Conservation (phyloP, 2,888 invertebrate genomes). For the Callinectes sapidus region DNA sequence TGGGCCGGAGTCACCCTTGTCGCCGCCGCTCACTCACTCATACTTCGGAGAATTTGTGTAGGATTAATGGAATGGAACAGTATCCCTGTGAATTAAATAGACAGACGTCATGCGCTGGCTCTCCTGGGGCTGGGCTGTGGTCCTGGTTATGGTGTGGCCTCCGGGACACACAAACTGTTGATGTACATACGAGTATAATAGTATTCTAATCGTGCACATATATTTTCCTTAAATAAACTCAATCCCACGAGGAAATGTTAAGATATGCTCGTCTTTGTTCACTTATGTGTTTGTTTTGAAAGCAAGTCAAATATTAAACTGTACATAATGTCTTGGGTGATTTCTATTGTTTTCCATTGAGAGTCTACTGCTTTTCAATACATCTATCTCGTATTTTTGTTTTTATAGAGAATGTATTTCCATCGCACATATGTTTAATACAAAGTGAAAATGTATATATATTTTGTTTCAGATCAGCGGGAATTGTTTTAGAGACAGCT, state of each 20-base stretch:
- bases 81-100: not conserved
- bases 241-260: not conserved
- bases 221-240: slow-evolving; percentile 8
- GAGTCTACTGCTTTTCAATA: not conserved
- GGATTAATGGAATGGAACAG: not conserved
- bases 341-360: not conserved
- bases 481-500: too few relatives aligned
- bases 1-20: slow-evolving; percentile 29
- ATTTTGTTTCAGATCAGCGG: too few relatives aligned
- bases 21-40: not conserved
- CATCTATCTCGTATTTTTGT: too few relatives aligned
- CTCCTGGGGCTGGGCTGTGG: not conserved
- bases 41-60: not conserved
- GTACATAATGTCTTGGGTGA: not conserved
- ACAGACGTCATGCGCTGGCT: not conserved
- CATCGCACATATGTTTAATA: too few relatives aligned
- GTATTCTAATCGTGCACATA: slow-evolving; percentile 1
- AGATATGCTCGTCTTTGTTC: not conserved
- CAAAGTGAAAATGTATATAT: not conserved
- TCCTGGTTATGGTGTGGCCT: not conserved
- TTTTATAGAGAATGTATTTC: too few relatives aligned
- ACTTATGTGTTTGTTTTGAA: slow-evolving; percentile 11
- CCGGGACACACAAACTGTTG: not conserved
- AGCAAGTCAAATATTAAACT: not conserved
- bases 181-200: not conserved